Base-by-base conservation (phyloP, 2,113 vertebrate species). In the Pelecanus crispus region DNA sequence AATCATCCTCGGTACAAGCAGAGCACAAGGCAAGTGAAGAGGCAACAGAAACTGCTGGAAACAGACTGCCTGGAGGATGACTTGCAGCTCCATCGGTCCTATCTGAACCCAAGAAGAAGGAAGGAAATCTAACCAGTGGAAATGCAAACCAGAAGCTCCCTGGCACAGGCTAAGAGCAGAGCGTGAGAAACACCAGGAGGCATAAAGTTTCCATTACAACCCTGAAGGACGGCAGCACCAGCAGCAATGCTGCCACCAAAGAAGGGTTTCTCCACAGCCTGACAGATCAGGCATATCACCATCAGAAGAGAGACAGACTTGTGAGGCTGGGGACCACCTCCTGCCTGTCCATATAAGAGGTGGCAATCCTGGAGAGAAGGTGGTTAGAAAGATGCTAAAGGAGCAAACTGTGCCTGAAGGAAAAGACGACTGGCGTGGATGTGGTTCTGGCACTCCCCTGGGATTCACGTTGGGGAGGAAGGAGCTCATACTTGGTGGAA, bases 141-240 rank as follows among this genome's bases (percentile, higher is more conserved):
- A 74, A 44, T 7, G 28, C 52, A 81, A 92, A 47, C 18, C 28
- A 67, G 55, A 62, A 91, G 59, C 36, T 77, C 44, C 36, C 47
- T 62, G 63, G 68, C 47, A 83, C n/a, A 81, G 50, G 38, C 42
- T n/a, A 67, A 91, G 50, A 86, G 45, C 52, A 84, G 38, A 75
- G 44, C 81, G 18, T 56, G 31, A 66, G 40, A 92, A 95, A 49
- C 1, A 6, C 61, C 56, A 74, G 73, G 50, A 88, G 67, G 52
- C 56, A 94, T 61, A 89, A 96, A 96, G 90, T 96, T 96, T 94
- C 70, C 1, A 1, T 79, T 70, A 81, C 67, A 91, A 1, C 38
- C 83, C 67, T 50, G 38, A 83, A 42, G 88, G 59, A 91, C 2
- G 3, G 63, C n/a, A 73, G 58, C 74, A 77, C 21, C 20, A 85